These are phyloP conservation scores for Agrilus cyanescens DNA, from an alignment of 2,888 invertebrate genomes.

Conservation along the genomic window DNA sequence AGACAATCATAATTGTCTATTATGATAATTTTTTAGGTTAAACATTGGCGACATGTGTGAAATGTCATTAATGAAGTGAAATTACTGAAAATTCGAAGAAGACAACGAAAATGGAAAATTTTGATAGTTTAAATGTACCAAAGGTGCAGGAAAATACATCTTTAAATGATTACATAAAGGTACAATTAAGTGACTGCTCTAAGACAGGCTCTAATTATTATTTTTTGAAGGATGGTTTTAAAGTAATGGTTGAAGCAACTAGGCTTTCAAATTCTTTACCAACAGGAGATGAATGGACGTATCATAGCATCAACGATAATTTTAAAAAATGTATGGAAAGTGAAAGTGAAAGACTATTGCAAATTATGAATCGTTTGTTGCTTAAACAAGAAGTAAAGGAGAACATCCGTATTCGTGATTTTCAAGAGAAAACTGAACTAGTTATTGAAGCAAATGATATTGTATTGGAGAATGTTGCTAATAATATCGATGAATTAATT, in stretches of 20 bases:
- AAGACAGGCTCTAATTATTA: slow-evolving; percentile 6
- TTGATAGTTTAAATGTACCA: no score
- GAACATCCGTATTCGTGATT: slow-evolving; percentile 42
- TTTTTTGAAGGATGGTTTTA: slow-evolving; percentile 53
- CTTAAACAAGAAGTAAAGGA: slow-evolving; percentile 42
- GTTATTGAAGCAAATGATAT: slow-evolving; percentile 74
- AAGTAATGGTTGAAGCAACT: slow-evolving; percentile 53
- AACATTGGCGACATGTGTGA: no score
- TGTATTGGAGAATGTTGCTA: slow-evolving; percentile 68
- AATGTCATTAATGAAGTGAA: no score
- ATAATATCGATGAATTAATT: slow-evolving; percentile 54
- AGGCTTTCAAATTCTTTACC: slow-evolving; percentile 63
- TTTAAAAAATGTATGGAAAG: slow-evolving; percentile 55
- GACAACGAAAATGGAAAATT: no score
- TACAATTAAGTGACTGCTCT: no score
- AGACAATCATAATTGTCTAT: no score
- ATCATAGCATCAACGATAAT: slow-evolving; percentile 64
- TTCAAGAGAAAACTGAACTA: slow-evolving; percentile 62
- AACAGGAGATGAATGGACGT: slow-evolving; percentile 54
- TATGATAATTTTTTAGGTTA: no score
- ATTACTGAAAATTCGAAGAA: no score
- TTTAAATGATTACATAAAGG: no score
- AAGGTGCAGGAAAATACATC: no score
- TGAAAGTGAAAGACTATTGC: slow-evolving; percentile 52
- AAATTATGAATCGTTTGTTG: slow-evolving; percentile 44